A percentile compares a stretch with the other conserved stretches of the same genome.
Evolutionary conservation across 2,888 invertebrate species (phyloP).

Genomic region (Polyommatus iphigenia): DNA sequence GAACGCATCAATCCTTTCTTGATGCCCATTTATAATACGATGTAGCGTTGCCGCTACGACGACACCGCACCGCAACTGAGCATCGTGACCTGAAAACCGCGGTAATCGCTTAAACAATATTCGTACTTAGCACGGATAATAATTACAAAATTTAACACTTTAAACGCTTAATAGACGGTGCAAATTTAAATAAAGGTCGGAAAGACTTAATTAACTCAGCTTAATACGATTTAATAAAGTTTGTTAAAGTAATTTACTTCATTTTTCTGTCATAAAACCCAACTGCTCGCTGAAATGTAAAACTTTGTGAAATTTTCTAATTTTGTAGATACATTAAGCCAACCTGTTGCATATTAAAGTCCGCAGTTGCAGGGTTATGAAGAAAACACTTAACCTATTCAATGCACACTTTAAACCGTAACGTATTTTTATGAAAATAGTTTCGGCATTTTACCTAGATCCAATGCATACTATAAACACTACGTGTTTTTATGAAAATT

Average conservation of each 20-base stretch:
- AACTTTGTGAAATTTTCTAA: constrained; percentile 14
- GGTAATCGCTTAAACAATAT: neutral
- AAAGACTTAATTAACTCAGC: constrained; percentile 23
- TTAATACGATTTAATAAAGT: constrained; percentile 25
- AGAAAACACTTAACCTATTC: neutral
- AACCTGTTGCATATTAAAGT: constrained; percentile 27
- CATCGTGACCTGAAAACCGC: neutral
- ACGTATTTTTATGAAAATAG: neutral
- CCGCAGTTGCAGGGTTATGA: neutral
- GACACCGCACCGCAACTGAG: neutral
- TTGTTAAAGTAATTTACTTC: constrained; percentile 12
- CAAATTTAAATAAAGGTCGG: constrained; percentile 19
- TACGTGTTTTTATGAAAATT: no score
- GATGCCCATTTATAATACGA: no score
- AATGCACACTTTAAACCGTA: neutral
- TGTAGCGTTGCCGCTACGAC: neutral
- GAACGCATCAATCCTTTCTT: no score
- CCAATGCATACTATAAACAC: no score
- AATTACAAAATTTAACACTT: neutral
- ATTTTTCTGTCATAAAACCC: constrained; percentile 27
- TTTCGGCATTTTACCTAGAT: neutral
- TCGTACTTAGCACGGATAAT: neutral
- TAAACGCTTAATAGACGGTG: neutral
- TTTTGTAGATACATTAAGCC: constrained; percentile 16
- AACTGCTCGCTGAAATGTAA: constrained; percentile 9